These are phyloP conservation scores for Scomber scombrus DNA, from an alignment of 2,113 vertebrate species.

Conservation along the genomic window DNA sequence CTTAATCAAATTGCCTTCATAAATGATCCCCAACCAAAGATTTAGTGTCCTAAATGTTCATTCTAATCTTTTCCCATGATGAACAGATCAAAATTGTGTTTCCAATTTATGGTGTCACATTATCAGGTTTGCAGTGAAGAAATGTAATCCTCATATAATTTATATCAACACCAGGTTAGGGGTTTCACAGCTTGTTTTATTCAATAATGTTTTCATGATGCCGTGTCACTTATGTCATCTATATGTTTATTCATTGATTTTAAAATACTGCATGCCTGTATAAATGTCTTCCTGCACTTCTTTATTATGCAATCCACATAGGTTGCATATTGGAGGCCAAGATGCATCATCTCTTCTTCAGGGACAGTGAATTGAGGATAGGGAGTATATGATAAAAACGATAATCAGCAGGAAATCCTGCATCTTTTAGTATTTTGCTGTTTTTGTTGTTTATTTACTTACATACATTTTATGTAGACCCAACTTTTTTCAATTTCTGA, in stretches of 20 bases:
- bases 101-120: slow-evolving; percentile 1
- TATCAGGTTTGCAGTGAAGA: neutral
- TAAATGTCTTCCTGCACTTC: neutral
- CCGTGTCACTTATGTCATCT: neutral
- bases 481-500: neutral
- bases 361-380: neutral
- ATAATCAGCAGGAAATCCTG: neutral
- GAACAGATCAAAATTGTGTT: slow-evolving; percentile 9
- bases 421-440: neutral
- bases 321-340: neutral
- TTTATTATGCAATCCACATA: slow-evolving; percentile 5
- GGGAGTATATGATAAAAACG: neutral
- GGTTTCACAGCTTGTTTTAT: slow-evolving; percentile 14
- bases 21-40: neutral
- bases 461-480: neutral
- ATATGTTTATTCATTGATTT: slow-evolving; percentile 11
- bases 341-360: neutral
- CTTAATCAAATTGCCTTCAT: neutral
- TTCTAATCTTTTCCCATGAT: slow-evolving; percentile 20
- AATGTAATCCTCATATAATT: slow-evolving; percentile 8
- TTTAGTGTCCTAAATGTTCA: neutral
- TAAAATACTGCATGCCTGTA: neutral
- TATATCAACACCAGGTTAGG: neutral
- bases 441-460: neutral
- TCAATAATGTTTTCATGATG: slow-evolving; percentile 4